Evolutionary conservation across 2,797 vertebrate genomes (phyloP).

Genomic region (Coregonus ussuriensis): DNA sequence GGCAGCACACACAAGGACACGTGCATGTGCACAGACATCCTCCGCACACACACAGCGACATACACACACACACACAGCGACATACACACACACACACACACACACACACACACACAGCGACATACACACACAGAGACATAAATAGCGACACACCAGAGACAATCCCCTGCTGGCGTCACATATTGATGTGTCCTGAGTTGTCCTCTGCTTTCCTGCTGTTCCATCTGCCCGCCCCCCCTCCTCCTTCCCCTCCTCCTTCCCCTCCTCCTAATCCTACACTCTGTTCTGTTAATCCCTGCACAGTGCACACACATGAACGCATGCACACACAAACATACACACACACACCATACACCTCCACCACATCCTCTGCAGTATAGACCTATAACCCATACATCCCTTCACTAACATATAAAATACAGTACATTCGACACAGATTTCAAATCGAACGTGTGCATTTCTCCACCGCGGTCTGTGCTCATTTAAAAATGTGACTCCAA

Average conservation of each 20-base stretch:
- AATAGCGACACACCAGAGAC: slow-evolving; percentile 45
- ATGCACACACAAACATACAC: not conserved
- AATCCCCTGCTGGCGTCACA: slow-evolving; percentile 61
- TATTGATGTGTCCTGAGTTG: slow-evolving; percentile 56
- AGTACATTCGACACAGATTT: not conserved
- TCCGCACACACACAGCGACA: not conserved
- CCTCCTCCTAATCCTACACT: slow-evolving; percentile 58
- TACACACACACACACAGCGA: slow-evolving; percentile 6
- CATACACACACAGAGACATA: slow-evolving; percentile 40
- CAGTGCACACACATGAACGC: not conserved
- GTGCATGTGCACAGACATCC: not conserved
- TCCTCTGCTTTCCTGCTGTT: slow-evolving; percentile 53
- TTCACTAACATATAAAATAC: not conserved
- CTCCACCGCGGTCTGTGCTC: not conserved
- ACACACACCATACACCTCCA: not conserved
- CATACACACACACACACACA: slow-evolving; percentile 26
- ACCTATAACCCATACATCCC: not conserved
- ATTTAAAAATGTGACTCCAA: not conserved
- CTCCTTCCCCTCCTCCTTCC: not conserved
- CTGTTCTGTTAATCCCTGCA: slow-evolving; percentile 42
- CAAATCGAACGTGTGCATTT: not conserved
- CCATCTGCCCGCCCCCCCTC: slow-evolving; percentile 45
- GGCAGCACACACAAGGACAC: slow-evolving; percentile 45
- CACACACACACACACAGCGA: slow-evolving; percentile 42
- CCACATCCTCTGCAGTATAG: too few species aligned